These are phyloP conservation scores for Pogonophryne albipinna DNA, from an alignment of 2,797 vertebrate species.

Conservation along the genomic window DNA sequence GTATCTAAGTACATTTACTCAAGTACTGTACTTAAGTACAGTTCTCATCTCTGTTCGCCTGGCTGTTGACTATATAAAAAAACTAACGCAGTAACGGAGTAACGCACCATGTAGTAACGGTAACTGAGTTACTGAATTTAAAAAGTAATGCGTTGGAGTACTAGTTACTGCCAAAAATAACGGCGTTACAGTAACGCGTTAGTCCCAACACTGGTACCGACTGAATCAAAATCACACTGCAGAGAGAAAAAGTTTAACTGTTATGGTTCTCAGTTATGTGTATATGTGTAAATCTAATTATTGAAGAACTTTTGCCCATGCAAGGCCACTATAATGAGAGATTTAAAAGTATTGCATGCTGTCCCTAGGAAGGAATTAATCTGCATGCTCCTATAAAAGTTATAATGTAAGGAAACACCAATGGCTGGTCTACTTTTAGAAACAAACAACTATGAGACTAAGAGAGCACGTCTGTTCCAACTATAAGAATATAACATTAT, in stretches of 20 bases:
- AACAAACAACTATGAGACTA: not conserved
- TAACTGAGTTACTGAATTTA: too few species aligned
- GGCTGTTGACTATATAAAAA: too few species aligned
- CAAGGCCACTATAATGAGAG: not conserved
- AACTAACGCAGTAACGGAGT: too few species aligned
- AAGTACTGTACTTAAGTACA: too few species aligned
- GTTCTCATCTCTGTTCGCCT: too few species aligned
- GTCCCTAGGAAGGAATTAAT: not conserved
- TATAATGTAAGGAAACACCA: constrained; percentile 5
- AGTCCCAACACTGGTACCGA: too few species aligned
- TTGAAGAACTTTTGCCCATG: not conserved
- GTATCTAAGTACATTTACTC: too few species aligned
- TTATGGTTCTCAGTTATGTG: not conserved
- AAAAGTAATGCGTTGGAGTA: too few species aligned
- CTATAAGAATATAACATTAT: not conserved
- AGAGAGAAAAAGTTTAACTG: not conserved
- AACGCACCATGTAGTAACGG: too few species aligned
- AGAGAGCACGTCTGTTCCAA: not conserved
- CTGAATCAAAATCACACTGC: not conserved
- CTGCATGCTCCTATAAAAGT: not conserved
- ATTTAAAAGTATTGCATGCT: not conserved
- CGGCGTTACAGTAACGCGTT: too few species aligned
- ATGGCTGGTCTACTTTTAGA: not conserved
- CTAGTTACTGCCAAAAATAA: too few species aligned
- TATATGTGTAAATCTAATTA: not conserved